Evolutionary conservation across 2,888 invertebrate genomes (phyloP), one percentile per base, ranked within the genome.

Genomic region (Aleiodes alternator): DNA sequence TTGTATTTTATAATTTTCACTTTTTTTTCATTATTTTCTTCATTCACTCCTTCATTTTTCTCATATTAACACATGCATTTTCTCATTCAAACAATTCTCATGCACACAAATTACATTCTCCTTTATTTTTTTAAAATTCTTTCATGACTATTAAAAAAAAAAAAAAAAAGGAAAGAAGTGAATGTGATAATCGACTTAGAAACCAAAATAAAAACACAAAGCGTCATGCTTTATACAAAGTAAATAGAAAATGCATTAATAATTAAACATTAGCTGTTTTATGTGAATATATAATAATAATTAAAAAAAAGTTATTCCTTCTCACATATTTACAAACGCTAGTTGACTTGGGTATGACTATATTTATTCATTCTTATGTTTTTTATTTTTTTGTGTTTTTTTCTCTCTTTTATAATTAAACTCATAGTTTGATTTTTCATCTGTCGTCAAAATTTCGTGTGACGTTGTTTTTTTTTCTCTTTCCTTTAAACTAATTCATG

Each of bases 291-390:
- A 51, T 48, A 48, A 68, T 68, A 68, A 66, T 73, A 29, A 14
- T n/a, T 34, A 3, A 34, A 34, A 34, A 34, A 34, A 34, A 34
- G 34, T 34, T 34, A 34, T 34, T 48, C 57, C 29, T 34, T 72
- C 12, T 55, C 48, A 73, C 31, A 48, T 88, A 87, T 89, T 70
- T 88, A 89, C 87, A 88, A 83, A 86, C 83, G 84, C 82, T 87
- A 86, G 84, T 85, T 90, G 90, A 90, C 90, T 90, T 86, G 89
- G 68, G 88, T 87, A 85, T 90, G 89, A 90, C 90, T 90, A 90
- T 86, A 83, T 86, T 82, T 82, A 86, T 85, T 74, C 61, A 70
- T 75, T 64, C 51, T 66, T 53, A 70, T 70, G 31, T 51, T 48
- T 56, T 29, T 48, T 51, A 51, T 74, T 55, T 48, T 51, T 59